phyloP scores from a whole-genome alignment of 2,113 vertebrate species.

The Chunga burmeisteri region DNA sequence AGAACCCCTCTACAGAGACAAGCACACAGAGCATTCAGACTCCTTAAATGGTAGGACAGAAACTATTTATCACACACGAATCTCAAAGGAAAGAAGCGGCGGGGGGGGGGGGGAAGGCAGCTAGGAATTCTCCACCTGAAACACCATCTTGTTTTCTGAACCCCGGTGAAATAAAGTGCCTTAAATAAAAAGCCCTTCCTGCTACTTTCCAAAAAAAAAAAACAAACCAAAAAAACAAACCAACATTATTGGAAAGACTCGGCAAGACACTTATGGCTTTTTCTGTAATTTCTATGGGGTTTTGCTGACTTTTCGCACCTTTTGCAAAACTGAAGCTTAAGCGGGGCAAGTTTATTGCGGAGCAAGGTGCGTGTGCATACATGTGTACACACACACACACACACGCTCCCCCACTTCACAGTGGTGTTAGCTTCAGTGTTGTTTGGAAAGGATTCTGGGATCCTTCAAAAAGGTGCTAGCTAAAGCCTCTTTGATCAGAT shows the following conservation, averaged over 20 bases:
- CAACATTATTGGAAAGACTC: background rate
- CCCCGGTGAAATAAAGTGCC: background rate
- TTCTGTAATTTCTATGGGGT: background rate
- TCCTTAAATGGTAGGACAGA: slow-evolving; percentile 61
- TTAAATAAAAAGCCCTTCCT: background rate
- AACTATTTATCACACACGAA: slow-evolving; percentile 68
- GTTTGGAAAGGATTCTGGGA: slow-evolving; percentile 40
- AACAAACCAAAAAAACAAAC: too few species aligned
- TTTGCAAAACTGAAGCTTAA: background rate
- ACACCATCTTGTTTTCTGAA: slow-evolving; percentile 11
- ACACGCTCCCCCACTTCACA: background rate
- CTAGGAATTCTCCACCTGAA: slow-evolving; percentile 38
- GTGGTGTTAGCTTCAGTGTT: background rate
- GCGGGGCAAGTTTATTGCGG: background rate
- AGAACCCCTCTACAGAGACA: slow-evolving; percentile 45
- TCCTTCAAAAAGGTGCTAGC: slow-evolving; percentile 49
- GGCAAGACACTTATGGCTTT: background rate
- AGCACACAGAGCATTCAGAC: slow-evolving; percentile 70
- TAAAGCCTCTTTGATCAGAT: slow-evolving; percentile 68
- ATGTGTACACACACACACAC: background rate
- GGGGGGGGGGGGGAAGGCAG: background rate
- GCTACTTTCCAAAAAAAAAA: background rate
- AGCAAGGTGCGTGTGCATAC: background rate
- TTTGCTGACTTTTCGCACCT: background rate
- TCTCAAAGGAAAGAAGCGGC: slow-evolving; percentile 31